Evolutionary conservation across 2,888 invertebrate genomes (phyloP).

Genomic region (Hydraecia micacea): DNA sequence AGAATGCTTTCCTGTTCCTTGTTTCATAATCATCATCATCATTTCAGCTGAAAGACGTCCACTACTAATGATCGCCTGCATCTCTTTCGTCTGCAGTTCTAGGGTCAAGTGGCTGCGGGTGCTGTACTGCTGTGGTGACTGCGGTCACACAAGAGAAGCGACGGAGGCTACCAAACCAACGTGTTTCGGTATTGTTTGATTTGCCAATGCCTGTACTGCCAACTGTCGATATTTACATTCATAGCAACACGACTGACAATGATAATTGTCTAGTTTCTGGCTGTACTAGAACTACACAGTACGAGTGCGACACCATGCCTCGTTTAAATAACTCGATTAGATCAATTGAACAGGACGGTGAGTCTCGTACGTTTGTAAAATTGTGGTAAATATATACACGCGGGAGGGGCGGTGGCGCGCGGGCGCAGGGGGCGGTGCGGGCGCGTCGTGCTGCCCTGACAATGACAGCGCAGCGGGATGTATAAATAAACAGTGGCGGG

Average conservation of each 20-base stretch:
- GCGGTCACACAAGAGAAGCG: neutral
- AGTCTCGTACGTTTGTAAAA: slow-evolving; percentile 26
- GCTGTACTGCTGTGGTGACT: neutral
- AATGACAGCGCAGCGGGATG: slow-evolving; percentile 23
- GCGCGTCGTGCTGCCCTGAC: slow-evolving; percentile 36
- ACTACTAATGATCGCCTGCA: neutral
- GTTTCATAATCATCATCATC: neutral
- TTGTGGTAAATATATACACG: slow-evolving; percentile 42
- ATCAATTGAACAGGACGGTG: slow-evolving; percentile 39
- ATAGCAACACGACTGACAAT: neutral
- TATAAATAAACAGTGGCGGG: slow-evolving; percentile 35
- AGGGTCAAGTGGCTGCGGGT: neutral
- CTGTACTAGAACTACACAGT: neutral
- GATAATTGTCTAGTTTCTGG: neutral
- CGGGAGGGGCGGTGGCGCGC: neutral
- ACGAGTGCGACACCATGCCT: neutral
- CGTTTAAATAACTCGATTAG: slow-evolving; percentile 31
- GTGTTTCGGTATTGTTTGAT: neutral
- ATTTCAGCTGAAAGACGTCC: neutral
- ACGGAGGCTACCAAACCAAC: neutral
- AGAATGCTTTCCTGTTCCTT: neutral
- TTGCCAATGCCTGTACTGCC: neutral
- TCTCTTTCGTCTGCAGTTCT: too few relatives aligned
- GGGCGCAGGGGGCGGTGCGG: neutral
- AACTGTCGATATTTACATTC: neutral